phyloP scores from a whole-genome alignment of 2,113 vertebrate species.

The Anser cygnoides region DNA sequence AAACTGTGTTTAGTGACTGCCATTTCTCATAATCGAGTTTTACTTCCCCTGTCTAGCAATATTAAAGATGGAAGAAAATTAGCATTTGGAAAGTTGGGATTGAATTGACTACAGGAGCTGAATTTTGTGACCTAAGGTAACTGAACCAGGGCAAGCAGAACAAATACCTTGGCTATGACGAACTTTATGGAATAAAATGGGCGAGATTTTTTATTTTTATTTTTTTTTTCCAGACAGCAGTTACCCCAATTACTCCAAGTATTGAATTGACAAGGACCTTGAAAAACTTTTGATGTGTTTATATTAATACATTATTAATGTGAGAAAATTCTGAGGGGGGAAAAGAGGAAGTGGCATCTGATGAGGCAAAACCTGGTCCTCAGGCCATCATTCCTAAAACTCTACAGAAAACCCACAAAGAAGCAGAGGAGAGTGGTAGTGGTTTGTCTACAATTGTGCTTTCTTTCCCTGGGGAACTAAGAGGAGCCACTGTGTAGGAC shows the following conservation, averaged over 20 bases:
- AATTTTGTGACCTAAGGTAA: not conserved
- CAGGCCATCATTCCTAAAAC: not conserved
- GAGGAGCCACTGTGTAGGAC: not conserved
- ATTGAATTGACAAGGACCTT: not conserved
- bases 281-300: not conserved
- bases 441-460: not conserved
- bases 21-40: not conserved
- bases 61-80: not conserved
- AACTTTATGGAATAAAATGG: not conserved
- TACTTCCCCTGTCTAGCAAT: not conserved
- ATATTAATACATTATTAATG: fast-evolving
- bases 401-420: fast-evolving
- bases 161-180: not conserved
- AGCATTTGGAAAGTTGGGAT: not conserved
- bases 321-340: not conserved
- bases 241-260: not conserved
- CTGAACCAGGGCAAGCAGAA: not conserved
- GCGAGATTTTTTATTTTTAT: not conserved
- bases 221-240: not conserved
- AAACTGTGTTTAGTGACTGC: not conserved
- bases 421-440: not conserved
- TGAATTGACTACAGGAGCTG: not conserved
- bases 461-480: not conserved
- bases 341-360: not conserved
- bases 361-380: not conserved